These are phyloP conservation scores for Cyprinodon variegatus DNA, from an alignment of 2,113 vertebrate genomes.

Conservation along the genomic window DNA sequence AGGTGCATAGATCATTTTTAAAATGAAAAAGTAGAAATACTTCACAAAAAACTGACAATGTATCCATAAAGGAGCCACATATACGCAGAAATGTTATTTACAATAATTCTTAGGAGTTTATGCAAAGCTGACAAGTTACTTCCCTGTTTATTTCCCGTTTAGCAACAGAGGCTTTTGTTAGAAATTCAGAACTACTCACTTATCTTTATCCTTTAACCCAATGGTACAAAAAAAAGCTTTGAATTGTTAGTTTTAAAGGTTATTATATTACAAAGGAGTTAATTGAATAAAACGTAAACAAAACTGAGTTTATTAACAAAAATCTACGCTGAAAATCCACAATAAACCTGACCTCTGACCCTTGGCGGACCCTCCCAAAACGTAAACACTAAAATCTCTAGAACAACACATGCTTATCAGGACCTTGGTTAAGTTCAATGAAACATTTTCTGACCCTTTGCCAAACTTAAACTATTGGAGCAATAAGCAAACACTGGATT, in stretches of 20 bases:
- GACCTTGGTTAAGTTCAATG: background rate
- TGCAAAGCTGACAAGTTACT: background rate
- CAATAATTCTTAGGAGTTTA: background rate
- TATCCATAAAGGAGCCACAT: background rate
- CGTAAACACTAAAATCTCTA: slow-evolving; percentile 3
- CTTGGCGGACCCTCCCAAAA: slow-evolving; percentile 7
- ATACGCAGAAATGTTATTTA: background rate
- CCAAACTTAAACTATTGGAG: background rate
- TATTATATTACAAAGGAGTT: background rate
- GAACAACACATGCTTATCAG: slow-evolving; percentile 29
- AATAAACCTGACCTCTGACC: too few relatives aligned
- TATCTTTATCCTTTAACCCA: too few relatives aligned
- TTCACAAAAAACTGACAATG: background rate
- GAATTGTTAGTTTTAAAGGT: background rate
- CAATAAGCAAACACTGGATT: background rate
- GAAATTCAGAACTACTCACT: too few relatives aligned
- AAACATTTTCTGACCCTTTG: background rate
- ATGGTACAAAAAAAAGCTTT: too few relatives aligned
- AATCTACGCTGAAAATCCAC: background rate
- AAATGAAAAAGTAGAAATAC: too few relatives aligned
- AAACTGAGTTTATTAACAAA: background rate
- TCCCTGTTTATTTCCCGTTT: background rate
- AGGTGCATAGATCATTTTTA: too few relatives aligned
- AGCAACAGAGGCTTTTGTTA: too few relatives aligned
- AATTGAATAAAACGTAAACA: background rate